Base-by-base conservation (phyloP, 2,888 invertebrate species). In the Andricus curvator region DNA sequence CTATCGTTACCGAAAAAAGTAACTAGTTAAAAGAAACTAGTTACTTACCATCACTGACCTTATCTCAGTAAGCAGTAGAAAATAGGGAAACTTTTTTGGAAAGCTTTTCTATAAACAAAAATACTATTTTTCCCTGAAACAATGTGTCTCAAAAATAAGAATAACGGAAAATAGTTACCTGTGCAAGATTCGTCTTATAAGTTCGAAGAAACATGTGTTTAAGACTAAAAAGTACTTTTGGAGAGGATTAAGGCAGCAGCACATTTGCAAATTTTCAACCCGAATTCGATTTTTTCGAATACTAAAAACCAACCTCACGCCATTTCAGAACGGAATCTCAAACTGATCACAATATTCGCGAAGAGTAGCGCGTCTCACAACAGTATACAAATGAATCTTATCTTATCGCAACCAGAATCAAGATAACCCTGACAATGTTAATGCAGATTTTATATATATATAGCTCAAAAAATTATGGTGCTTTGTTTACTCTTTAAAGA, bases 361-460 rank as follows among this genome's bases (percentile, higher is more conserved):
- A 74, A 74, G n/a, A 74, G 74, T 48, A 70, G 44, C 29, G 33
- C 74, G n/a, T 51, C 48, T 17, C 17, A 48, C 17, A 20, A 20
- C 37, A 20, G 13, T 74, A 74, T 74, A 74, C 56, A 74, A 60
- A 74, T 74, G 74, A 51, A 15, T 20, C 51, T 74, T 74, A 74
- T 74, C 74, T 74, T 74, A 74, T 74, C 74, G 74, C 56, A n/a
- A 74, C n/a, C 51, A 56, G 37, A 56, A 74, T 74, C 48, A 37
- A 56, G 74, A 74, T 74, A 74, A 74, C 44, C n/a, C 74, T 74
- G 74, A 56, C 37, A 56, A 51, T 56, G 29, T 33, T 74, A 56
- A 74, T 74, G 74, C 74, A 74, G 15, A 74, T 74, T 74, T 20
- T 56, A 51, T 29, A 51, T 4, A 51, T 4, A 33, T n/a, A 51